Evolutionary conservation across 2,797 vertebrate genomes (phyloP), one percentile per base, ranked within the genome.

Genomic region (Merluccius polli): DNA sequence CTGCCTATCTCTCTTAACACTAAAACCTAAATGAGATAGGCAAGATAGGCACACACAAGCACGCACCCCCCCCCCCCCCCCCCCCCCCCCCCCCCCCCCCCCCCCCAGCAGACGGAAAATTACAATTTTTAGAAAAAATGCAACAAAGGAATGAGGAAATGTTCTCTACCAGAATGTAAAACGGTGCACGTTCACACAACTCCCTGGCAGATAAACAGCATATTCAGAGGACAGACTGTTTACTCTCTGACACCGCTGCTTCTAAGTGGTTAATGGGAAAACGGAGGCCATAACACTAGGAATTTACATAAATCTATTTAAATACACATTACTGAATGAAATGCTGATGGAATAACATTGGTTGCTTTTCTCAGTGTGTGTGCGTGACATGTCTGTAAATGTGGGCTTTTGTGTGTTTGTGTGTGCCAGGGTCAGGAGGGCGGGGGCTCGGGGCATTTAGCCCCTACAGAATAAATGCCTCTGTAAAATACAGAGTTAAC

Each of bases 281-380:
- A 75, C 73, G 36, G 59, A 81, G 79, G 76, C 70, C 65, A 83
- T 68, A 78, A 76, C 71, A 77, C 35, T 76, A 82, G 84, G 85
- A 15, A 88, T 90, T 91, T 87, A 77, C 83, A 88, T 84, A 83
- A 89, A 88, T 77, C 77, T 35, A 78, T 85, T 87, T 81, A 89
- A 87, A 87, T 76, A 75, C 72, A 81, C 80, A 83, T 80, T 79
- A 29, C 31, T 79, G 74, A 82, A 86, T 84, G 72, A 81, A 74
- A 72, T 32, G 35, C 68, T 68, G 65, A 72, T 75, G 74, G 79
- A 83, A 87, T 81, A 85, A 76, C 74, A 82, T 86, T 85, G 44
- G 44, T 21, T 48, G 48, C 7, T 21, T 59, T 59, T 59, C 48
- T 59, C 21, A n/a, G 48, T n/a, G 48, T 59, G 21, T 59, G 48